Conservation (phyloP, 2,797 vertebrate genomes). For the Hapalemur alaotrensis region DNA sequence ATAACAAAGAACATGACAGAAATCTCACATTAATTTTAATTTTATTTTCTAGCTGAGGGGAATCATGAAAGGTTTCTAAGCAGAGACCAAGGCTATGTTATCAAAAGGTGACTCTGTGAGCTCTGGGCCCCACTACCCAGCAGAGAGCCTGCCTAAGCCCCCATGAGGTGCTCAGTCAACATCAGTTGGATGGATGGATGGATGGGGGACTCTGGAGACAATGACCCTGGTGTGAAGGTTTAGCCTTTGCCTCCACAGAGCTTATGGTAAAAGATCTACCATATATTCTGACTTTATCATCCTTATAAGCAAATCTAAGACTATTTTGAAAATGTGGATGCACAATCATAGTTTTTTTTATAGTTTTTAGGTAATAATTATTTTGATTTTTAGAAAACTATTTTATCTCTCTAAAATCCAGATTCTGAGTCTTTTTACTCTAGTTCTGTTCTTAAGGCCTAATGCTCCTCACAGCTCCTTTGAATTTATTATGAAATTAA, state of each 20-base stretch:
- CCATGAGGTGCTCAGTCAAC: not conserved
- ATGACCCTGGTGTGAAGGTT: not conserved
- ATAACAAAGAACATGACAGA: not conserved
- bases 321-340: not conserved
- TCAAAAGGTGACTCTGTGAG: not conserved
- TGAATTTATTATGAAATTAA: not conserved
- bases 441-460: not conserved
- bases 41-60: not conserved
- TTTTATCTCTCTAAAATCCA: not conserved
- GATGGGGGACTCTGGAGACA: not conserved
- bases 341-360: not conserved
- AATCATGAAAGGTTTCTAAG: not conserved
- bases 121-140: not conserved
- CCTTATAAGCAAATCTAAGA: not conserved
- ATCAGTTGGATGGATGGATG: too few relatives aligned
- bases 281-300: not conserved
- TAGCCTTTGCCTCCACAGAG: not conserved
- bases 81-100: not conserved
- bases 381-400: not conserved
- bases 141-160: not conserved
- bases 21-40: not conserved
- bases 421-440: not conserved
- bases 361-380: not conserved
- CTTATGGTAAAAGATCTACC: not conserved
- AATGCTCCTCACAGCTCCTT: not conserved